A percentile compares a stretch with the other conserved stretches of the same genome.
phyloP scores from a whole-genome alignment of 2,888 invertebrate genomes.

The Cantharis lateralis region DNA sequence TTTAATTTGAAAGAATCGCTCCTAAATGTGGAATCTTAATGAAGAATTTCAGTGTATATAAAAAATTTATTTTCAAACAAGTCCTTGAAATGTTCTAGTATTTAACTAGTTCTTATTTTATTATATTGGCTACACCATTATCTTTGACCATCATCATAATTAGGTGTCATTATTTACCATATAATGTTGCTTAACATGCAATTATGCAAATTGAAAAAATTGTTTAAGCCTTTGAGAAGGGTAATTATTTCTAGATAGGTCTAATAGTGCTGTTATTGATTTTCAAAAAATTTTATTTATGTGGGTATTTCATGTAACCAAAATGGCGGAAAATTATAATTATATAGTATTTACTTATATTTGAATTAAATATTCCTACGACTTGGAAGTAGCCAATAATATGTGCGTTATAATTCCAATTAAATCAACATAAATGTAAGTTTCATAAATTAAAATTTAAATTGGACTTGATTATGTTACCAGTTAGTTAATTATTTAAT shows the following conservation, averaged over 20 bases:
- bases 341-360: neutral
- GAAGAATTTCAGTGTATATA: neutral
- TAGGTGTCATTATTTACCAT: neutral
- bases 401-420: neutral
- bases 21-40: no score
- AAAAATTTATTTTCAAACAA: neutral
- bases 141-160: neutral
- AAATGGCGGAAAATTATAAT: neutral
- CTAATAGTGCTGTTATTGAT: neutral
- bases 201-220: neutral
- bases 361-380: neutral
- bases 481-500: neutral
- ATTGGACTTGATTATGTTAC: neutral
- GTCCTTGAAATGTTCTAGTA: neutral
- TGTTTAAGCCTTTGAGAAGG: neutral
- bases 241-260: neutral
- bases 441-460: neutral
- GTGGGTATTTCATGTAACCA: neutral
- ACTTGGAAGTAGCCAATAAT: neutral
- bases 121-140: neutral
- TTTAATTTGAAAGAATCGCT: no score
- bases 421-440: neutral
- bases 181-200: neutral
- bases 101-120: neutral
- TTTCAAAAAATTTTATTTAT: neutral